Base-by-base conservation (phyloP, 2,797 vertebrate species). In the Coregonus suidteri region DNA sequence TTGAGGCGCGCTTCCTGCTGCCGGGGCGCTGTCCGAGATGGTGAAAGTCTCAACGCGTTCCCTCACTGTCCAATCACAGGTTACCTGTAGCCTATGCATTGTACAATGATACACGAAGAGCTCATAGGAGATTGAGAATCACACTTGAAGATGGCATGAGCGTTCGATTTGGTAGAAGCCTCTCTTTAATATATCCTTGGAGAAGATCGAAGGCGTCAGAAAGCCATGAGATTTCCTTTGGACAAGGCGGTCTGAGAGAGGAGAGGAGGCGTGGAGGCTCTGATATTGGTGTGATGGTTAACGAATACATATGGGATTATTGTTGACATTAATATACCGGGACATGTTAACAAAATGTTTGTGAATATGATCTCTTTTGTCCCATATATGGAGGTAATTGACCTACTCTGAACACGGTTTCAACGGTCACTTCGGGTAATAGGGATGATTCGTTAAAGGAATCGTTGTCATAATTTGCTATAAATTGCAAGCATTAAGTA, bases 221-320 rank as follows among this genome's bases (percentile, higher is more conserved):
- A 59, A 5, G 54, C 54, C 6, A 5, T 56, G 54, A 56, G 54
- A 56, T 56, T 56, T 59, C 1, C 20, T 15, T 47, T 11, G 64
- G 51, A 64, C 37, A 54, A 14, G 20, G 51, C 56, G 68, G 51
- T 16, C 51, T 54, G 54, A n/a, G 54, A 41, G 7, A 41, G 6
- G 37, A 7, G 6, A 41, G 37, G 41, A 47, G 7, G 7, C 0
- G 41, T 11, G 7, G n/a, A 59, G 16, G 1, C 6, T 59, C 7
- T n/a, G n/a, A 6, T 59, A 20, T 59, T 4, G 18, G n/a, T 18
- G 54, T 6, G 73, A 78, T 77, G 67, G 84, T 78, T 79, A 75
- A 77, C 72, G 73, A 83, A 85, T n/a, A 88, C 80, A 81, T 82
- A 76, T 82, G 83, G 87, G 90, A 87, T 84, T 87, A 76, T 82